phyloP scores from a whole-genome alignment of 2,113 vertebrate genomes.

The Phaetusa simplex region DNA sequence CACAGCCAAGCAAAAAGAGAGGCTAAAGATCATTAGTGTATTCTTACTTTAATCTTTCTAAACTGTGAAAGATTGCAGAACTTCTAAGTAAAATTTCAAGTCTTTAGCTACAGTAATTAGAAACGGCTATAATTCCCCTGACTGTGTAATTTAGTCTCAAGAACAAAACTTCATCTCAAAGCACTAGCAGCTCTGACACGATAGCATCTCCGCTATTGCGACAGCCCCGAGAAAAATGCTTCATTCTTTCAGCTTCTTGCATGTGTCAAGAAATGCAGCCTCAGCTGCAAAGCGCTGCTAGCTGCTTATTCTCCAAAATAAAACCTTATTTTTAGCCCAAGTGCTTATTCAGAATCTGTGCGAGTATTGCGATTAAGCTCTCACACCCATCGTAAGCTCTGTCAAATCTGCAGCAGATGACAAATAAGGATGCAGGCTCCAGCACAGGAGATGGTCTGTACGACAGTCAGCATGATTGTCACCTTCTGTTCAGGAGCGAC shows the following conservation, averaged over 20 bases:
- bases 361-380: not conserved
- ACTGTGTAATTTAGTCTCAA: not conserved
- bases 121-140: not conserved
- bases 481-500: not conserved
- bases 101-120: slow-evolving; percentile 32
- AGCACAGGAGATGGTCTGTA: not conserved
- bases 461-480: not conserved
- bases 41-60: not conserved
- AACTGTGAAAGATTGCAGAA: not conserved
- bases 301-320: slow-evolving; percentile 63
- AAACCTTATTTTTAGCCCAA: slow-evolving; percentile 56
- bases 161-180: not conserved
- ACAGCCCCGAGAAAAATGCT: not conserved
- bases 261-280: not conserved
- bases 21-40: not conserved
- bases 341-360: slow-evolving; percentile 20
- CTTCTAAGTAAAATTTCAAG: not conserved
- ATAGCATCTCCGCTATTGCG: not conserved
- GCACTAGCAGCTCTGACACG: not conserved
- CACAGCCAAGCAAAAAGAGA: not conserved
- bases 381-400: not conserved
- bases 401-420: not conserved
- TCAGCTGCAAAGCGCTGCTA: slow-evolving; percentile 32
- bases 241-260: not conserved
- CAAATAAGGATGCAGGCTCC: not conserved